Conservation (phyloP, 2,888 invertebrate species). For the Uloborus plumipes region DNA sequence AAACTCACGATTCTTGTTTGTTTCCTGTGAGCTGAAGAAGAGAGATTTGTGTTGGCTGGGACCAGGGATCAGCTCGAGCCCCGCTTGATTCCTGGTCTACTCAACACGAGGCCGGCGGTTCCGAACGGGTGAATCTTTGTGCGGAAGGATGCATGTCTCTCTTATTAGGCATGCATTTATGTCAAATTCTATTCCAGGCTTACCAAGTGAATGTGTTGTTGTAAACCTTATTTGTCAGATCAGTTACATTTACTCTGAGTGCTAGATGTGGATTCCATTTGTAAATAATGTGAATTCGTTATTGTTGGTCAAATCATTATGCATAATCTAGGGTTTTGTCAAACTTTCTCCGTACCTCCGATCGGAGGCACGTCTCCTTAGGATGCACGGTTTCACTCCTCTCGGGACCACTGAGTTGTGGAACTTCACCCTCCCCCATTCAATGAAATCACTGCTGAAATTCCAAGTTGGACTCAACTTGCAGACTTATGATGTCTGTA, state of each 20-base stretch:
- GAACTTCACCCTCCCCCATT: constrained; percentile 41
- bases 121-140: constrained; percentile 35
- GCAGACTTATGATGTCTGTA: constrained; percentile 59
- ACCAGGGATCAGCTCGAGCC: constrained; percentile 55
- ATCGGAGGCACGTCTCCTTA: constrained; percentile 28
- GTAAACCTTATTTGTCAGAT: constrained; percentile 52
- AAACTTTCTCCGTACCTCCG: constrained; percentile 37
- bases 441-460: constrained; percentile 53
- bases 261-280: constrained; percentile 64
- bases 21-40: not conserved
- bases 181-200: constrained; percentile 62
- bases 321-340: constrained; percentile 51
- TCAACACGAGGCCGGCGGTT: constrained; percentile 28
- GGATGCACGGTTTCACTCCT: constrained; percentile 58
- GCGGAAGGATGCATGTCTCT: constrained; percentile 47
- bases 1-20: not conserved
- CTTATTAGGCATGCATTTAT: constrained; percentile 56
- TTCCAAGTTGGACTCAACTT: constrained; percentile 61
- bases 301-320: constrained; percentile 57
- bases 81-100: constrained; percentile 49
- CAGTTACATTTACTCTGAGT: constrained; percentile 55
- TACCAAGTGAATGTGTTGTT: constrained; percentile 58
- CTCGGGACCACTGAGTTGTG: constrained; percentile 62
- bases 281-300: constrained; percentile 65
- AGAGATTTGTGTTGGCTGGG: constrained; percentile 38